These are phyloP conservation scores for Ichneumon xanthorius DNA, from an alignment of 2,888 invertebrate species.

Conservation along the genomic window DNA sequence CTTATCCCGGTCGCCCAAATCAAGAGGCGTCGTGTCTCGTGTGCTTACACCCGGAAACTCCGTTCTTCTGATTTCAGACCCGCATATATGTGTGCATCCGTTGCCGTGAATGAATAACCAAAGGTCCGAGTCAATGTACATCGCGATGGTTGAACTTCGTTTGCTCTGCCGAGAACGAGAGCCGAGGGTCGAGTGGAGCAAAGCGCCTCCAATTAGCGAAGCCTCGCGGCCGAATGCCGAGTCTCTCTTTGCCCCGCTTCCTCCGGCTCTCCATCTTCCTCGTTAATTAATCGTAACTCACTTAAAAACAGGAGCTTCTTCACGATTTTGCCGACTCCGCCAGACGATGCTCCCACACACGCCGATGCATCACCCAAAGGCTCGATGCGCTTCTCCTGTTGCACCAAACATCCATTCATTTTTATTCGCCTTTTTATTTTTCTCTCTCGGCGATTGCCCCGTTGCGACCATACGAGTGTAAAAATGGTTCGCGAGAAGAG, in stretches of 20 bases:
- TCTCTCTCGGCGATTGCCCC: not conserved
- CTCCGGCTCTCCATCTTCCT: constrained; percentile 61
- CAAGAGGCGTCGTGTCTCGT: not conserved
- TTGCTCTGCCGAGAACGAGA: constrained; percentile 28
- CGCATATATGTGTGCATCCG: not conserved
- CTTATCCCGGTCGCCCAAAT: not conserved
- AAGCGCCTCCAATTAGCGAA: constrained; percentile 68
- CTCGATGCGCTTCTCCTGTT: constrained; percentile 1
- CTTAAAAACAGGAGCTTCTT: constrained; percentile 54
- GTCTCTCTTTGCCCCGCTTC: constrained; percentile 16
- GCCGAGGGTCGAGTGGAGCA: constrained; percentile 49
- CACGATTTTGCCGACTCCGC: constrained; percentile 50
- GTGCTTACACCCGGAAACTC: not conserved
- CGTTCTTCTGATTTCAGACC: not conserved
- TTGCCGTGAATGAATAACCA: constrained; percentile 9
- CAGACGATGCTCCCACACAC: constrained; percentile 4
- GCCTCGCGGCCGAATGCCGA: constrained; percentile 52
- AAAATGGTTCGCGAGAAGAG: constrained; percentile 17
- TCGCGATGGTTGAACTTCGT: constrained; percentile 51
- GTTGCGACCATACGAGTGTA: not conserved
- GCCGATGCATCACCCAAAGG: not conserved
- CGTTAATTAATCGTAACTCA: constrained; percentile 75
- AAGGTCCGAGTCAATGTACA: constrained; percentile 40
- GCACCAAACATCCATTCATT: not conserved
- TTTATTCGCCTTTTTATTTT: not conserved